Evolutionary conservation across 2,888 invertebrate species (phyloP), one percentile per base, ranked within the genome.

Genomic region (Apotomis capreana): DNA sequence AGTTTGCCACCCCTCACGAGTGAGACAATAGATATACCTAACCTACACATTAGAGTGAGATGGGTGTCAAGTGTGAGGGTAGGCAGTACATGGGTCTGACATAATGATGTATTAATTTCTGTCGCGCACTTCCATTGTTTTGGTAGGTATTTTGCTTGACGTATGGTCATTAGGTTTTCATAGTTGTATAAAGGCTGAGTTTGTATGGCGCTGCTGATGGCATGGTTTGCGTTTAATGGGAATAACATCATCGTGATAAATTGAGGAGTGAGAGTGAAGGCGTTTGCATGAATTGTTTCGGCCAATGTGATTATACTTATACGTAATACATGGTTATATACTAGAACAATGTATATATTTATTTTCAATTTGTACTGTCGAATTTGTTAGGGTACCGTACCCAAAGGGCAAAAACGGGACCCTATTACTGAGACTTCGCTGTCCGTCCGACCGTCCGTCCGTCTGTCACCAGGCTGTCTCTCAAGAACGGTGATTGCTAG

Each of bases 31-130:
- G 3, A 81, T 81, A 68, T 36, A 15, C 36, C 15, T n/a, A 5
- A 0, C 44, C 6, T 49, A 5, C 59, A 36, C 3, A 81, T 59
- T 69, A 63, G 81, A 86, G 74, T 52, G 82, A 77, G 89, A 87
- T 68, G 69, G 80, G 63, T 74, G 78, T 76, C 67, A 69, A 72
- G 80, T 80, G 81, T 79, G 86, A 83, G 87, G 84, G 84, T 80
- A 84, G 79, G 77, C 76, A 78, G 80, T 83, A 85, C 81, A 83
- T 93, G 93, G 88, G 87, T 86, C 87, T 93, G 93, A 92, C 93
- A 91, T 92, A 93, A 93, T 93, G 93, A 93, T 93, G 90, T 92
- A 93, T 93, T 93, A 93, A 93, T 93, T 92, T 92, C 91, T 91
- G 91, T 91, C 91, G 89, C 89, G 84, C 80, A 87, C 89, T 84